Conservation (phyloP, 2,113 vertebrate genomes). For the Nyctibius bracteatus region DNA sequence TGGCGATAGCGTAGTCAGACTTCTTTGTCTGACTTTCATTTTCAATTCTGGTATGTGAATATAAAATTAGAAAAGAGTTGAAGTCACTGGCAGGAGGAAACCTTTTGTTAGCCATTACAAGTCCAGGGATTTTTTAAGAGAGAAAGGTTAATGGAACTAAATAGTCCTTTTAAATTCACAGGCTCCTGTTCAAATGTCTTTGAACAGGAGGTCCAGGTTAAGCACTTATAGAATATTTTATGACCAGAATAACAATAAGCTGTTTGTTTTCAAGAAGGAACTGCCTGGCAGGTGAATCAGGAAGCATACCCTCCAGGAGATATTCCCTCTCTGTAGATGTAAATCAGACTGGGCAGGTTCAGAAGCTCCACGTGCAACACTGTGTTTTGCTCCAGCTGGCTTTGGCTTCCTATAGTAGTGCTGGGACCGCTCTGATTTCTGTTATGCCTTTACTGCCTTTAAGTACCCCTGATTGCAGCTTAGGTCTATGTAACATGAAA, state of each 20-base stretch:
- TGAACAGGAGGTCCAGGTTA: neutral
- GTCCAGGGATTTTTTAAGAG: neutral
- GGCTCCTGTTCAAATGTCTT: slow-evolving; percentile 1
- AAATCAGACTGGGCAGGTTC: slow-evolving; percentile 8
- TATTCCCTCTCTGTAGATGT: neutral
- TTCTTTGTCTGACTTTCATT: neutral
- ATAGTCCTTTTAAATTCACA: neutral
- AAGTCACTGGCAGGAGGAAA: neutral
- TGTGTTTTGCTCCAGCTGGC: slow-evolving; percentile 7
- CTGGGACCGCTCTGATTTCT: neutral
- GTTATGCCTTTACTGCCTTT: neutral
- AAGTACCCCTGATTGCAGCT: neutral
- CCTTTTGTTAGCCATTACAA: neutral
- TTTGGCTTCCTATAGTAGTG: neutral
- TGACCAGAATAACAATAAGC: slow-evolving; percentile 29
- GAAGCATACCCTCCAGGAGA: slow-evolving; percentile 41
- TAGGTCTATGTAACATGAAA: neutral
- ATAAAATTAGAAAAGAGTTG: neutral
- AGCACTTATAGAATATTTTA: neutral
- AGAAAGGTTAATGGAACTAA: slow-evolving; percentile 30
- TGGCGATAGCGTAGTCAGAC: neutral
- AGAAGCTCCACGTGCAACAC: neutral
- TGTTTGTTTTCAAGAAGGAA: slow-evolving; percentile 46
- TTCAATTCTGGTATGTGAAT: neutral
- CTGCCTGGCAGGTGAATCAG: slow-evolving; percentile 26